phyloP scores from a whole-genome alignment of 2,797 vertebrate species.

The Enteromius viviparus region DNA sequence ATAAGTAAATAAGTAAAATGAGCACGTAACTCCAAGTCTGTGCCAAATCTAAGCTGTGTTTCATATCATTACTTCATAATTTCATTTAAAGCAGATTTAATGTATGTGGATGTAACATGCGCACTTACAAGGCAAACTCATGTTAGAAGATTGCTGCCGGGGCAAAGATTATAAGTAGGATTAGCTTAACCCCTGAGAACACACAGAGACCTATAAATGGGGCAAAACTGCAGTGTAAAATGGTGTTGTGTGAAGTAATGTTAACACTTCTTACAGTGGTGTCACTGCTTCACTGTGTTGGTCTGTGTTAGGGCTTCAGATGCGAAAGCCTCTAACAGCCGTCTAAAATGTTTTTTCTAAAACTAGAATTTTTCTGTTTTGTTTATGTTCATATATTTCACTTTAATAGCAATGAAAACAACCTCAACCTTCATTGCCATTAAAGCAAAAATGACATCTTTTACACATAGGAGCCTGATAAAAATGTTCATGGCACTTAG shows the following conservation, averaged over 20 bases:
- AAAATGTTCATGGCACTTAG: too few species aligned
- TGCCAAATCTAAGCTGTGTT: conserved; percentile 4
- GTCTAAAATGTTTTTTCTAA: too few species aligned
- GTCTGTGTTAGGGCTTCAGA: not conserved
- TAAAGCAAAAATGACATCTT: too few species aligned
- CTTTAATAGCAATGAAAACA: too few species aligned
- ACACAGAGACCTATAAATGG: conserved; percentile 11
- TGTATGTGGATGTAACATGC: conserved; percentile 18
- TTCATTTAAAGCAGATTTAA: conserved; percentile 34
- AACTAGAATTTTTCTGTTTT: too few species aligned
- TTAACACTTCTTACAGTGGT: not conserved
- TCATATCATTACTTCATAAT: conserved; percentile 11
- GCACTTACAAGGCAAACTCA: conserved; percentile 22
- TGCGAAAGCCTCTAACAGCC: too few species aligned
- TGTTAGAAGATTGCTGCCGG: conserved; percentile 18
- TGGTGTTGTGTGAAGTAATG: not conserved
- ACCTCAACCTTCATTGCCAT: too few species aligned
- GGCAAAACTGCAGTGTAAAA: conserved; percentile 7
- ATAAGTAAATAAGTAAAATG: too few species aligned
- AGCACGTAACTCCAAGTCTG: not conserved
- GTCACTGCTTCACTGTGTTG: not conserved
- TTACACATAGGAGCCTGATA: too few species aligned
- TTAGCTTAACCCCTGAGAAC: conserved; percentile 44
- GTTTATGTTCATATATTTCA: too few species aligned
- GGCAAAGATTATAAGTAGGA: conserved; percentile 45